phyloP scores from a whole-genome alignment of 1,140 invertebrate genomes.

The Hypothenemus hampei region DNA sequence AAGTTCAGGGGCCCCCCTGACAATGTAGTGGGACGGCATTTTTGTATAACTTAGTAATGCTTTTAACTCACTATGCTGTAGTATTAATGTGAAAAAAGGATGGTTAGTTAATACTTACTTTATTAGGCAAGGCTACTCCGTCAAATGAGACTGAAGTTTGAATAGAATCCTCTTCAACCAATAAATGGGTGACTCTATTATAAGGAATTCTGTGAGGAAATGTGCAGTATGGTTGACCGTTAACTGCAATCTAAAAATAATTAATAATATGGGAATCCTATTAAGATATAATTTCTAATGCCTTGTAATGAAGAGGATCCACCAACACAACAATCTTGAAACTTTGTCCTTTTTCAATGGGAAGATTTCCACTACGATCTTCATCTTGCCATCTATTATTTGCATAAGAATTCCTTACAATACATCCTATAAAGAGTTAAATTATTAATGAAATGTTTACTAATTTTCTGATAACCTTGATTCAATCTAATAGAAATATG shows the following conservation, averaged over 20 bases:
- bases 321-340: constrained; percentile 73
- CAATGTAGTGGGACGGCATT: no score
- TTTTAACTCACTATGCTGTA: no score
- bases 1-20: no score
- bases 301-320: constrained; percentile 64
- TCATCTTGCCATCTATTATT: constrained; percentile 69
- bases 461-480: constrained; percentile 42
- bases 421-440: constrained; percentile 44
- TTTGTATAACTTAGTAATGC: no score
- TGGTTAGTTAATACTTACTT: no score
- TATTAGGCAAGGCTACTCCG: constrained; percentile 36
- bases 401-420: constrained; percentile 68
- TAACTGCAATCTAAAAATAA: constrained; percentile 69
- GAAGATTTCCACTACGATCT: constrained; percentile 68
- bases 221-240: constrained; percentile 71
- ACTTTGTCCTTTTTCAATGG: constrained; percentile 57
- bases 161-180: constrained; percentile 68
- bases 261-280: no score
- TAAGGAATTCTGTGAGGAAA: constrained; percentile 67
- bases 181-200: constrained; percentile 60
- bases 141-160: constrained; percentile 58
- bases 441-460: no score
- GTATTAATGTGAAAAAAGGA: no score
- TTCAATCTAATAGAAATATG: constrained; percentile 55
- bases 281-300: no score